Evolutionary conservation across 2,888 invertebrate genomes (phyloP).

Genomic region (Agrotis clavis): DNA sequence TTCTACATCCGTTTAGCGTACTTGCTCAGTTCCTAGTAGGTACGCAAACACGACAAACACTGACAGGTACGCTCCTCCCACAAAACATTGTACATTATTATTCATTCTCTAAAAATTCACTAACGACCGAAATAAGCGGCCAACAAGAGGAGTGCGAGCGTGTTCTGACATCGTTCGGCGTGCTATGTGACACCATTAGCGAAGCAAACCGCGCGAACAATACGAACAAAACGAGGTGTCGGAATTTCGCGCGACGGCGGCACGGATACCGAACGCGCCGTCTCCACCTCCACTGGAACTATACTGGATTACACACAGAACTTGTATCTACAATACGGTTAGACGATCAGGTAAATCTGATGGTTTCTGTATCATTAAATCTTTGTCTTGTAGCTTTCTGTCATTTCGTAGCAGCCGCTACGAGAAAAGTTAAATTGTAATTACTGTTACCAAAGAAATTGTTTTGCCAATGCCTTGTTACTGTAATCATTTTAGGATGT

Average conservation of each 20-base stretch:
- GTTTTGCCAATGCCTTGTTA: neutral
- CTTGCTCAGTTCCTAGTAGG: constrained; percentile 1
- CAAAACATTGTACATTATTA: constrained; percentile 58
- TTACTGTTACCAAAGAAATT: neutral
- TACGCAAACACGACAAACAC: constrained; percentile 17
- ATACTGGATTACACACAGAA: constrained; percentile 42
- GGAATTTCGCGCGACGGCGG: constrained; percentile 83
- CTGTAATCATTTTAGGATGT: neutral
- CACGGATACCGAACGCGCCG: constrained; percentile 61
- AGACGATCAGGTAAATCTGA: constrained; percentile 11
- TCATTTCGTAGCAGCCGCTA: constrained; percentile 22
- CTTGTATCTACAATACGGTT: constrained; percentile 23
- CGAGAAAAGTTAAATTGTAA: neutral
- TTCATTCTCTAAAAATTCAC: constrained; percentile 71
- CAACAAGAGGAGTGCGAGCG: constrained; percentile 74
- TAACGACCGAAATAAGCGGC: constrained; percentile 78
- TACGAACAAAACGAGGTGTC: constrained; percentile 79
- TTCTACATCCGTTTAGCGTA: neutral
- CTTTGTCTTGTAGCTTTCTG: neutral
- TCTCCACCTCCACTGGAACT: constrained; percentile 69
- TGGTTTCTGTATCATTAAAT: constrained; percentile 4
- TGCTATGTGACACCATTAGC: constrained; percentile 90
- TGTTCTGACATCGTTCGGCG: constrained; percentile 82
- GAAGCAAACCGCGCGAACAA: constrained; percentile 79
- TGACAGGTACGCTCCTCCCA: constrained; percentile 56